Conservation (phyloP, 2,797 vertebrate genomes). For the Tauraco hartlaubi region DNA sequence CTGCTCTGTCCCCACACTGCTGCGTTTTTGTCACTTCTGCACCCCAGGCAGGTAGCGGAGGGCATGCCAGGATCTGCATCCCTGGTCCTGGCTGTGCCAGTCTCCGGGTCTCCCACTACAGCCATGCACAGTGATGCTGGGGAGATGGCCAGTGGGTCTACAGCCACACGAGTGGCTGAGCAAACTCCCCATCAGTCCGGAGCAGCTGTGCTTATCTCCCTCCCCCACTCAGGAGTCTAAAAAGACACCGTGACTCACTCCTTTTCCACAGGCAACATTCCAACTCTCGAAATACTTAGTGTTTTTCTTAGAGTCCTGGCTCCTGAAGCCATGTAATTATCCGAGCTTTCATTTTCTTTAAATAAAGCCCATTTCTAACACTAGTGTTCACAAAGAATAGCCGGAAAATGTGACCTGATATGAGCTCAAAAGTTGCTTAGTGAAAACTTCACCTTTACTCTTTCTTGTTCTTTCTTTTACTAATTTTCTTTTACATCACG, state of each 20-base stretch:
- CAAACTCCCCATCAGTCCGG: neutral
- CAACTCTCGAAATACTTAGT: constrained; percentile 23
- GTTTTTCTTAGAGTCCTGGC: constrained; percentile 59
- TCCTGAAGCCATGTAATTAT: constrained; percentile 55
- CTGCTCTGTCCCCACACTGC: neutral
- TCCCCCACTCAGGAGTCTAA: neutral
- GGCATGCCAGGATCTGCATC: neutral
- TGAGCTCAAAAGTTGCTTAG: neutral
- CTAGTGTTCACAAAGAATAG: neutral
- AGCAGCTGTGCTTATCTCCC: neutral
- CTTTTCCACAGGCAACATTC: constrained; percentile 20
- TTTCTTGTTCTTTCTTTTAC: neutral
- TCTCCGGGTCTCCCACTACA: fast-evolving
- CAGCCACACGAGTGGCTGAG: neutral
- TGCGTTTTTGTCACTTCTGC: neutral
- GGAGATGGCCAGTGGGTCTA: neutral
- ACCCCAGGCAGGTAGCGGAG: neutral
- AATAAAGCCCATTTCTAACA: constrained; percentile 43
- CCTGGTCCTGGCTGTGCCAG: neutral
- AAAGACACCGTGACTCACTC: constrained; percentile 41
- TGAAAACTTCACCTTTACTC: neutral
- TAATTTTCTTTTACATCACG: neutral
- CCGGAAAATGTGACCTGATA: neutral
- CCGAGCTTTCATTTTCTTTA: constrained; percentile 59
- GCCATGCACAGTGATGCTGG: fast-evolving